These are phyloP conservation scores for Eremophila alpestris DNA, from an alignment of 2,797 vertebrate species.

Conservation along the genomic window DNA sequence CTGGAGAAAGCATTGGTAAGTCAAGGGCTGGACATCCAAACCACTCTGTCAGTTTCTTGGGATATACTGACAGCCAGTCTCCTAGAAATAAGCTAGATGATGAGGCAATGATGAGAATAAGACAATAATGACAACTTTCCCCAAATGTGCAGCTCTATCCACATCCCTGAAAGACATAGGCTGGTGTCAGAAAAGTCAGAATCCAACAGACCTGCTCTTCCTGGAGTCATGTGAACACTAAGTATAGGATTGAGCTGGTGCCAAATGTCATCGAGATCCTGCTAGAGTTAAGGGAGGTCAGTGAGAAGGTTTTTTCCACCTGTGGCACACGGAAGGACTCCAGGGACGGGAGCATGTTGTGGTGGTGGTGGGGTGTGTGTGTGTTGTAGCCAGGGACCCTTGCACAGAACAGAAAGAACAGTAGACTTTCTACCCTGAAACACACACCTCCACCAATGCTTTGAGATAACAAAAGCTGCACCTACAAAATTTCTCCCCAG, in stretches of 20 bases:
- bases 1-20: background rate
- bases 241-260: background rate
- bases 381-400: background rate
- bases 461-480: background rate
- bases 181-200: background rate
- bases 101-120: background rate
- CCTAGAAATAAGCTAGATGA: background rate
- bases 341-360: accelerated
- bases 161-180: accelerated
- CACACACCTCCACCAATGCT: background rate
- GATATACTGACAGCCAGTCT: background rate
- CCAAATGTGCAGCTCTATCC: background rate
- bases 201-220: background rate
- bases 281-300: background rate
- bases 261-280: background rate
- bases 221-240: background rate
- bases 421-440: background rate
- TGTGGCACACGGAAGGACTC: background rate
- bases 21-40: background rate
- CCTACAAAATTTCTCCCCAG: background rate
- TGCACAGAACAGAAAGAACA: background rate
- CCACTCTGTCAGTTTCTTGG: background rate
- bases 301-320: background rate
- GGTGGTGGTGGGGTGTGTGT: background rate
- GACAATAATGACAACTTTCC: background rate